Base-by-base conservation (phyloP, 2,888 invertebrate genomes). In the Eulithis prunata region DNA sequence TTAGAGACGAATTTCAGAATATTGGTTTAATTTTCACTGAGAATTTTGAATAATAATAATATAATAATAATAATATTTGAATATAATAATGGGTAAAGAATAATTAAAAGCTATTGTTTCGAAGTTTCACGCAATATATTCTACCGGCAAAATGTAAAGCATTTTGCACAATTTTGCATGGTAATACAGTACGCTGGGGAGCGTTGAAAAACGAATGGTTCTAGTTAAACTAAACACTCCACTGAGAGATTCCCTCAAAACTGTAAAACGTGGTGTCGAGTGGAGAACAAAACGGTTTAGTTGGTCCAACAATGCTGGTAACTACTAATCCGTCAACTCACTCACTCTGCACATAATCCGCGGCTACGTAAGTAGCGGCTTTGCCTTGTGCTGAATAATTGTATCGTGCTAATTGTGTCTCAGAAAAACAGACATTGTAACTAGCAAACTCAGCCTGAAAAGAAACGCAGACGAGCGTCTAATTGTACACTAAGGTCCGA, bases 271-370 rank as follows among this genome's bases (percentile, higher is more conserved):
- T 59, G 38, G 45, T 49, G 41, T n/a, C 57, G 61, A 62, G 51
- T 59, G 55, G 53, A 65, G 68, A 62, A 64, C 62, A 70, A 71
- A 72, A 66, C 64, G 68, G 69, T 71, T 77, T 65, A 74, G 72
- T 73, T 69, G 62, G 64, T 66, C 68, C 64, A 75, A 75, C 76
- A 76, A 72, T 66, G 72, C 71, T 68, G 75, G 5, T 68, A 73
- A 71, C 75, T 73, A 47, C 72, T 83, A 81, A 82, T 81, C 76
- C 78, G 77, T 77, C 78, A 80, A 79, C 77, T 77, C 73, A 71
- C 74, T 75, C 75, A 73, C 72, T 71, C 63, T 75, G 71, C 69
- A 78, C 68, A 78, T 81, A 82, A 79, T 79, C 77, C 76, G 21
- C 21, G 52, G 62, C 74, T 74, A 70, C 72, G 78, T 78, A 74